A percentile compares a stretch with the other conserved stretches of the same genome.
Evolutionary conservation across 2,888 invertebrate species (phyloP).

Genomic region (Melieria crassipennis): DNA sequence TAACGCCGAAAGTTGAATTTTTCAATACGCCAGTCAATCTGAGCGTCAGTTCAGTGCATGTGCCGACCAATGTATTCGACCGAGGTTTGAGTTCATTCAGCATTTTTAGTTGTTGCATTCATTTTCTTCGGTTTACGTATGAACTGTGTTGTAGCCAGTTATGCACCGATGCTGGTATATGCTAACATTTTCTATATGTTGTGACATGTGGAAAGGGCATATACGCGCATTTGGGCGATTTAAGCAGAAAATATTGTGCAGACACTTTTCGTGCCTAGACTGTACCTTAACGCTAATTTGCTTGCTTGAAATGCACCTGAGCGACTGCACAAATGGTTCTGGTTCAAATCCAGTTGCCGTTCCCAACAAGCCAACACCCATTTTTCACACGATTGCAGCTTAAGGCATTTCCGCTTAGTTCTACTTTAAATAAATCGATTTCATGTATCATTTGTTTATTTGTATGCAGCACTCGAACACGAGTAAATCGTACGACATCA

Average conservation of each 20-base stretch:
- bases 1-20: conserved; percentile 79
- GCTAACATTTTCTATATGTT: too few species aligned
- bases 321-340: conserved; percentile 47
- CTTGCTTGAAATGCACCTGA: conserved; percentile 35
- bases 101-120: background rate
- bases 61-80: conserved; percentile 95
- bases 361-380: background rate
- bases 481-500: background rate
- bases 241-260: conserved; percentile 46
- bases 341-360: conserved; percentile 31
- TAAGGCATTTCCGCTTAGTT: background rate
- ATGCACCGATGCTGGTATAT: too few species aligned
- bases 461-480: background rate
- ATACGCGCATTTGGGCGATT: conserved; percentile 11
- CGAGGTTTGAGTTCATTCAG: conserved; percentile 72
- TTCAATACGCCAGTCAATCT: conserved; percentile 81
- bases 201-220: too few species aligned
- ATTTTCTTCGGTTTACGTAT: background rate
- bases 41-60: conserved; percentile 88
- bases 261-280: conserved; percentile 39
- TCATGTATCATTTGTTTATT: background rate
- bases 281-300: conserved; percentile 40
- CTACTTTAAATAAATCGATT: background rate
- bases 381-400: background rate
- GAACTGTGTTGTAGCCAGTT: too few species aligned